These are phyloP conservation scores for Brachymystax lenok DNA, from an alignment of 2,797 vertebrate genomes.

Conservation along the genomic window DNA sequence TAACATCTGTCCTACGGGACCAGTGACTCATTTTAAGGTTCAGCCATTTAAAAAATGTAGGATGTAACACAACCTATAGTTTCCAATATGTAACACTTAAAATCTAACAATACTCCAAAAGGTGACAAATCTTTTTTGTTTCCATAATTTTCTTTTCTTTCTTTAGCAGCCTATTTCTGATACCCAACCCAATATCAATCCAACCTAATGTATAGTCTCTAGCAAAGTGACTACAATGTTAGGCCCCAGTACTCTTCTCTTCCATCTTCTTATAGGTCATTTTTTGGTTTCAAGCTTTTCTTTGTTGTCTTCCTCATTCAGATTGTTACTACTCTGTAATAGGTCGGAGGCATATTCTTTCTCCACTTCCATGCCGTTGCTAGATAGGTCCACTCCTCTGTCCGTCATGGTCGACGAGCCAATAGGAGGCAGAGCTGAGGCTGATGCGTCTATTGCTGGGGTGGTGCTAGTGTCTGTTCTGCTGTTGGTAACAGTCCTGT, in stretches of 20 bases:
- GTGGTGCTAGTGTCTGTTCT: conserved; percentile 62
- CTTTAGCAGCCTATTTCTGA: conserved; percentile 79
- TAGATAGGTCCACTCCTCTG: conserved; percentile 60
- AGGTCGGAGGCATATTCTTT: conserved; percentile 53
- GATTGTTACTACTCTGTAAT: conserved; percentile 58
- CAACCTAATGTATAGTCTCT: conserved; percentile 42
- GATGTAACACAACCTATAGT: conserved; percentile 77
- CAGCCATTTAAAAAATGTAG: conserved; percentile 66
- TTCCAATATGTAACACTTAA: conserved; percentile 77
- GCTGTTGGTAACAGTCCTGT: conserved; percentile 72
- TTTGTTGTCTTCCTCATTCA: conserved; percentile 60
- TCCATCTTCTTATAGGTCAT: conserved; percentile 64
- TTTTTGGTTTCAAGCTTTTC: conserved; percentile 86
- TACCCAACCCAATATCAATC: conserved; percentile 43
- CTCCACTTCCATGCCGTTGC: conserved; percentile 47
- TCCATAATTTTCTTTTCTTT: conserved; percentile 56
- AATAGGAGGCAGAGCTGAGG: conserved; percentile 61
- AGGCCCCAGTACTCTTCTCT: conserved; percentile 55
- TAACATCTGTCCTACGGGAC: conserved; percentile 82
- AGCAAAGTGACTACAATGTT: conserved; percentile 32
- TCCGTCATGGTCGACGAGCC: conserved; percentile 61
- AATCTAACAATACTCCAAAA: conserved; percentile 74
- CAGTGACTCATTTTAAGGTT: conserved; percentile 70
- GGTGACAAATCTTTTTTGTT: conserved; percentile 60
- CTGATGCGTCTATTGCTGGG: conserved; percentile 49